Evolutionary conservation across 2,888 invertebrate genomes (phyloP), one percentile per base, ranked within the genome.

Genomic region (Zeuzera pyrina): DNA sequence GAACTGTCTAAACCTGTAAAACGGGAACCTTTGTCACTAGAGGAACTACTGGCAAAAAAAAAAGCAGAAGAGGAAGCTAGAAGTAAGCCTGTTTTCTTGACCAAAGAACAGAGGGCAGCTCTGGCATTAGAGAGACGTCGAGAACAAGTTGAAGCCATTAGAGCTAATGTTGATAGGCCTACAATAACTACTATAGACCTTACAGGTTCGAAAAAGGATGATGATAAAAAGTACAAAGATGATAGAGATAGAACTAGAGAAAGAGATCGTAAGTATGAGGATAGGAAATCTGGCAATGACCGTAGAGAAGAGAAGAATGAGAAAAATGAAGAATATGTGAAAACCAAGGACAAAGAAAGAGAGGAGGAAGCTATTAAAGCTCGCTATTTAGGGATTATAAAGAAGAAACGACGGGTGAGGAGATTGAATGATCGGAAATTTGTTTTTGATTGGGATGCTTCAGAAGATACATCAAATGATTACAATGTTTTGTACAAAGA

Each of bases 401-500:
- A 97, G 63, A 96, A 97, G 62, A 96, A 96, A 59, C 88, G 97
- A 8, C 85, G 98, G 35, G 95, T 97, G 0, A 85, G 99, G 11
- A 86, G 98, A 39, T 79, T 99, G 24, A 99, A 99, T 76, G 99
- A 99, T 64, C 86, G 98, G 10, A 99, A 99, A 78, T 99, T 99
- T 85, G 98, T 99, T 0, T 99, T 99, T 72, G 99, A 99, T 74
- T 99, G 99, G 99, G 99, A 99, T 79, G 97, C 97, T 0, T 93
- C 94, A 0, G 99, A 99, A 73, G 99, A 99, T 59, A 99, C 99
- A 0, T 96, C 97, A 2, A 91, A 92, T 40, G 99, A 99, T 84
- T 99, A 99, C 61, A 99, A 99, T 71, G 89, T 91, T 38, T 83
- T 99, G 12, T 99, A 99, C 61, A 98, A 98, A 70, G 96, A 98